Percentiles rank a stretch among this genome's conserved stretches.
phyloP scores from a whole-genome alignment of 2,888 invertebrate genomes.

The Tachina fera region DNA sequence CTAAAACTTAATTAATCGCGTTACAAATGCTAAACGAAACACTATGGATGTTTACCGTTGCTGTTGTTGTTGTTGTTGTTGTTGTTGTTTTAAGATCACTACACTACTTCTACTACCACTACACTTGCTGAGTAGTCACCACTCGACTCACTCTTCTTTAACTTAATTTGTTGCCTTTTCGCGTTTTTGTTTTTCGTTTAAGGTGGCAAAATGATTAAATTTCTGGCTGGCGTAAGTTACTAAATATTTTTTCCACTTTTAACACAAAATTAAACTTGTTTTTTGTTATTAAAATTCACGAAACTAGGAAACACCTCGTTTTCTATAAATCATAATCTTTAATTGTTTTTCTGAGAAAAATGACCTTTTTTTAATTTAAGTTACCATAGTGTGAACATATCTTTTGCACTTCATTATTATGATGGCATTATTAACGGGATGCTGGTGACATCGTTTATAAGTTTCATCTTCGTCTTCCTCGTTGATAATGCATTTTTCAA shows the following conservation, averaged over 20 bases:
- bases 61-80: conserved; percentile 25
- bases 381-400: conserved; percentile 73
- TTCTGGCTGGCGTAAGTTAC: conserved; percentile 42
- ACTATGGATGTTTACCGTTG: background rate
- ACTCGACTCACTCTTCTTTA: conserved; percentile 19
- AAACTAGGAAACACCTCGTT: conserved; percentile 51
- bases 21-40: conserved; percentile 31
- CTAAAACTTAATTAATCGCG: conserved; percentile 57
- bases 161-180: background rate
- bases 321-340: conserved; percentile 45
- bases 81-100: conserved; percentile 4
- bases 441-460: conserved; percentile 71
- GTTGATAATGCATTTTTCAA: conserved; percentile 80
- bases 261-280: conserved; percentile 56
- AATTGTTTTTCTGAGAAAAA: background rate
- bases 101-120: conserved; percentile 4
- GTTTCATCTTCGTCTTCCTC: conserved; percentile 81
- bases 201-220: conserved; percentile 60
- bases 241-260: conserved; percentile 35
- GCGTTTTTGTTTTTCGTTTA: conserved; percentile 34
- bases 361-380: conserved; percentile 60
- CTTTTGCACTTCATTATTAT: conserved; percentile 71
- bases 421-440: conserved; percentile 49
- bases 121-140: conserved; percentile 35
- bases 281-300: conserved; percentile 31